Base-by-base conservation (phyloP, 2,797 vertebrate genomes). In the Sphaeramia orbicularis region DNA sequence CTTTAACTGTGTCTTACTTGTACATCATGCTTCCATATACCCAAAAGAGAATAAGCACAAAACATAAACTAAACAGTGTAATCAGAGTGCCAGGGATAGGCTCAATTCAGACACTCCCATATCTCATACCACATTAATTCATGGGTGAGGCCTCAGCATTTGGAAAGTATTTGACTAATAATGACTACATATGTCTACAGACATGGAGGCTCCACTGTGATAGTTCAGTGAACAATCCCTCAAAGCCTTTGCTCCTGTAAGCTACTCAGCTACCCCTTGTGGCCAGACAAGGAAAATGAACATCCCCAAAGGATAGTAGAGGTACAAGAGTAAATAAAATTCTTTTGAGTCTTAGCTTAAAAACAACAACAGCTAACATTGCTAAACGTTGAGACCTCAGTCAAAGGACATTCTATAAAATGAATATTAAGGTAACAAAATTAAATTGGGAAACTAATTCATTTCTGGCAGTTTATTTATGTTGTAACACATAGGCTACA, bases 261-360 rank as follows among this genome's bases (percentile, higher is more conserved):
- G 81, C 43, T 52, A 65, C 75, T 93, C 90, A 91, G 93, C 92
- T 94, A 78, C 93, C 94, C 90, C 93, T 93, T 92, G 91, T 93
- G 93, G 93, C 56, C 86, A 89, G 69, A 79, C 53, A 65, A 24
- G 47, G 80, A 55, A 93, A 84, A 65, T 56, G 47, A 68, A 70
- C 35, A 59, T 52, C 58, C 91, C 91, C 87, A 89, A 89, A 92
- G 45, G 15, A 67, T 14, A 49, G 3, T 60, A 14, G 7, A 9
- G 9, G 21, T 35, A 3, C 27, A 60, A 37, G 19, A 12, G 19
- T 55, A 32, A 43, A 21, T 67, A 38, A 10, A 10, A 35, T 10
- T 35, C 32, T 35, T 9, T 10, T 35, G 32, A 35, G 7, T 35
- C 9, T 35, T 35, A 35, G 32, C 10, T 35, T 8, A 8, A 30